Evolutionary conservation across 2,797 vertebrate genomes (phyloP).

Genomic region (Morus bassanus): DNA sequence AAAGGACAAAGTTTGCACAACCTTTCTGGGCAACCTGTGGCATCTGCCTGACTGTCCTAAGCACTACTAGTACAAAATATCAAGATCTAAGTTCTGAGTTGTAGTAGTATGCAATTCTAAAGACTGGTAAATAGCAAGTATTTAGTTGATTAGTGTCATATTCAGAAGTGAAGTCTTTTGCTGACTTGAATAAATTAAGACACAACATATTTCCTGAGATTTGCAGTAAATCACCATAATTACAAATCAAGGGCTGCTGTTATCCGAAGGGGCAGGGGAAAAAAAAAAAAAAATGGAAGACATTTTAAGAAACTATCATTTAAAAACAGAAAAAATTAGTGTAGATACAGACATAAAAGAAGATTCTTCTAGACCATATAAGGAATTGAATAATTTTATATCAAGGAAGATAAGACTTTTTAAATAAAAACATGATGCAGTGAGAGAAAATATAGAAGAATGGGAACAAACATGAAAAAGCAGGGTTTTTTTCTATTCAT

Average conservation of each 20-base stretch:
- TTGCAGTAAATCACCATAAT: neutral
- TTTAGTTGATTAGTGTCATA: neutral
- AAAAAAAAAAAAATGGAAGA: neutral
- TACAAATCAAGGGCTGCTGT: neutral
- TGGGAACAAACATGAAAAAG: neutral
- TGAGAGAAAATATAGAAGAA: neutral
- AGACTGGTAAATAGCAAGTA: neutral
- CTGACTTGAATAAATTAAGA: neutral
- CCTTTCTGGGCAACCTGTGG: neutral
- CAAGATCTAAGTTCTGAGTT: neutral
- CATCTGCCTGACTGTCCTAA: neutral
- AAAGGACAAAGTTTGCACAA: neutral
- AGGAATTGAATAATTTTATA: neutral
- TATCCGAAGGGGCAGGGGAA: neutral
- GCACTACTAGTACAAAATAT: neutral
- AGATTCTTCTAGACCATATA: neutral
- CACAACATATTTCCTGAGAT: neutral
- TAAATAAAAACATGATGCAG: neutral
- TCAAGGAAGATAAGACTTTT: neutral
- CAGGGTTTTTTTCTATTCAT: fast-evolving
- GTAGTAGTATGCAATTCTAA: neutral
- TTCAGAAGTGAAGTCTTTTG: neutral
- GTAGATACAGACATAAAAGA: neutral
- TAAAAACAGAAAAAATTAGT: neutral
- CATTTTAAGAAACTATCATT: neutral